Evolutionary conservation across 2,797 vertebrate species (phyloP).

Genomic region (Tokudaia tokunoshimensis): DNA sequence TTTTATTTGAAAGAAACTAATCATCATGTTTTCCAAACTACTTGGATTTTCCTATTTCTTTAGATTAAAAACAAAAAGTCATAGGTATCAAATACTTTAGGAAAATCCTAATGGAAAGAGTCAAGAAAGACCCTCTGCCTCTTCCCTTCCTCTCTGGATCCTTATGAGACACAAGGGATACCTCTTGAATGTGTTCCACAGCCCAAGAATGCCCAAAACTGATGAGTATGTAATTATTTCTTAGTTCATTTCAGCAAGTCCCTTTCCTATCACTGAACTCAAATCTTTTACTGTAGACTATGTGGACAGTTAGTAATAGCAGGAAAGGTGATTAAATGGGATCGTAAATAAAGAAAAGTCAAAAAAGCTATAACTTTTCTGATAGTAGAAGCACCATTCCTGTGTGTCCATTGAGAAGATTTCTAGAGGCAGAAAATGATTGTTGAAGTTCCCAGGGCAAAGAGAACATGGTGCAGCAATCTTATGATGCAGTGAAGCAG

Average conservation of each 20-base stretch:
- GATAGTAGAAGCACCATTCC: background rate
- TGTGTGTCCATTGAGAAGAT: background rate
- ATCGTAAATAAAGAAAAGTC: background rate
- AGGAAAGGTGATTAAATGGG: background rate
- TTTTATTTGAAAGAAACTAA: background rate
- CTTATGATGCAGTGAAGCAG: background rate
- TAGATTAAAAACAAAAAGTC: background rate
- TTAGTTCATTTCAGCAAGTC: background rate
- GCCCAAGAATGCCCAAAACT: background rate
- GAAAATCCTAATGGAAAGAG: background rate
- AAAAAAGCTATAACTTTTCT: background rate
- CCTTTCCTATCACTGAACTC: background rate
- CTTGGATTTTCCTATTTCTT: background rate
- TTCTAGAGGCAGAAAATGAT: background rate
- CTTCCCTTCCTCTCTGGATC: background rate
- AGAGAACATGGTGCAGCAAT: too few relatives aligned
- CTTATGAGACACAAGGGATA: background rate
- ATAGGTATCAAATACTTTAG: background rate
- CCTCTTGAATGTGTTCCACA: too few relatives aligned
- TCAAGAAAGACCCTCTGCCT: background rate
- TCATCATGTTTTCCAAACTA: background rate
- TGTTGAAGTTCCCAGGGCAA: background rate
- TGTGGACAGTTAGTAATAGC: background rate
- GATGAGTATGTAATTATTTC: rapidly evolving
- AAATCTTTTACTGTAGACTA: background rate